These are phyloP conservation scores for Cheilosia grossa DNA, from an alignment of 2,888 invertebrate species.

Conservation along the genomic window DNA sequence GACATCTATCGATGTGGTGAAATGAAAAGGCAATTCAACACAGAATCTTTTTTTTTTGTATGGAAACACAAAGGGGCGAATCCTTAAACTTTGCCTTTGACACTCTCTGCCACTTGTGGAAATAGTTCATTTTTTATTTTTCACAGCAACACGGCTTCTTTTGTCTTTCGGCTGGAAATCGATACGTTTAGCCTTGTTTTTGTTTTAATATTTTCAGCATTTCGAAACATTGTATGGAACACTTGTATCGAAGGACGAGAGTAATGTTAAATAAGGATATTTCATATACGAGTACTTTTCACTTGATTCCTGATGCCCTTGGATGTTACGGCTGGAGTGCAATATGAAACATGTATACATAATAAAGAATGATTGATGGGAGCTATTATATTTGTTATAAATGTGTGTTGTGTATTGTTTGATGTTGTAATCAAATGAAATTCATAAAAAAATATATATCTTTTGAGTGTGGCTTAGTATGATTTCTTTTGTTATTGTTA, in stretches of 20 bases:
- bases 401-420: neutral
- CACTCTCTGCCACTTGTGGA: constrained; percentile 49
- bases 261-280: constrained; percentile 2
- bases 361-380: constrained; percentile 20
- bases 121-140: neutral
- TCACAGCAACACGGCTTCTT: neutral
- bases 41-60: constrained; percentile 5
- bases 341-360: constrained; percentile 22
- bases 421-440: constrained; percentile 17
- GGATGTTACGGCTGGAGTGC: constrained; percentile 13
- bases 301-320: constrained; percentile 19
- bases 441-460: no score
- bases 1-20: constrained; percentile 10
- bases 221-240: constrained; percentile 29
- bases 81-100: constrained; percentile 45
- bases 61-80: constrained; percentile 14
- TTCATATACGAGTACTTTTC: constrained; percentile 1
- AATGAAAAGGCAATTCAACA: neutral
- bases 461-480: neutral
- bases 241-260: constrained; percentile 49
- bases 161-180: constrained; percentile 42
- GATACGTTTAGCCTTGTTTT: constrained; percentile 18
- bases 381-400: neutral
- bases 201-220: constrained; percentile 1
- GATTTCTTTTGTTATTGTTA: no score